Base-by-base conservation (phyloP, 2,888 invertebrate species). In the Drosophila percnosoma region DNA sequence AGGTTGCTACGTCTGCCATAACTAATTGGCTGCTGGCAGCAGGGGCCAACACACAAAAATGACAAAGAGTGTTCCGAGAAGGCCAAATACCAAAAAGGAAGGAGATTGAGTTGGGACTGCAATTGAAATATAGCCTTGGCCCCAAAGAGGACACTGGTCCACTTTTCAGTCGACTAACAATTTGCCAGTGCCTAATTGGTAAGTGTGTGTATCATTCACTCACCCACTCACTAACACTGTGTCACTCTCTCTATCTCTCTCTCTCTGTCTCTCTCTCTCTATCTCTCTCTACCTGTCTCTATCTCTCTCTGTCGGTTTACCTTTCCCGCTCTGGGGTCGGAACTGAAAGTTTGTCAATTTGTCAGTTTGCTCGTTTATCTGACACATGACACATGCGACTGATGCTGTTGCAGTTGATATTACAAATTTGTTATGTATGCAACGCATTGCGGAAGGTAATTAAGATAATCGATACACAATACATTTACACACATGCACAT, bases 171-270 rank as follows among this genome's bases (percentile, higher is more conserved):
- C 49, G 68, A 57, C 66, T 38, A 69, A 57, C 80, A 72, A 67
- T 80, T 72, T 72, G 62, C 68, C 73, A 67, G 58, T 49, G 68
- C 68, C 71, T 76, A 86, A 85, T 85, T 79, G 80, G 57, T 73
- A 70, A 59, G 34, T 69, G 68, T 68, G 51, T 68, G 64, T 42
- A 18, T 48, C 42, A 58, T 59, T 61, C 55, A 45, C 18, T 31
- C 52, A 10, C 63, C 31, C 29, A 21, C 31, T 21, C 34, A 53
- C 24, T 60, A 2, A 24, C 48, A 38, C 34, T 33, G 1, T n/a
- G 10, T 36, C 11, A 10, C 15, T 29, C 24, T 18, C 21, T 24
- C 21, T 36, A 6, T 27, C 53, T 33, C 31, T 21, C 2, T 10
- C 52, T n/a, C 5, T 34, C 34, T 27, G 3, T 38, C 18, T 34